Conservation (phyloP, 2,113 vertebrate species). For the Notothenia coriiceps region DNA sequence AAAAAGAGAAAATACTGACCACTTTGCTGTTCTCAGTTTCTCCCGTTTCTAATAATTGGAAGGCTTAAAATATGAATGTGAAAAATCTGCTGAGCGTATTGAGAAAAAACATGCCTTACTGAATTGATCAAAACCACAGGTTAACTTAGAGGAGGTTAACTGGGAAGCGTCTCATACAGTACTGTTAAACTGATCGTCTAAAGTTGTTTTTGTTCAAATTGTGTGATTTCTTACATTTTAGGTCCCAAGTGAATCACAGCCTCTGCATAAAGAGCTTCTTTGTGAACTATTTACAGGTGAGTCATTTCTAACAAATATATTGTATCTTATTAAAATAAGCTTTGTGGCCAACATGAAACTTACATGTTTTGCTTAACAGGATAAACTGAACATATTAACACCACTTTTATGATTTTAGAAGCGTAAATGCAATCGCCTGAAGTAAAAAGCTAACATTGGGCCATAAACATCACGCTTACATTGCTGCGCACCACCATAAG, state of each 20-base stretch:
- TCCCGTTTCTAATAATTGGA: not conserved
- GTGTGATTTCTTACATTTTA: slow-evolving; percentile 1
- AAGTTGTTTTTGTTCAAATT: not conserved
- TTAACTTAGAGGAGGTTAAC: not conserved
- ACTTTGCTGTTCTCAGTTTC: no score
- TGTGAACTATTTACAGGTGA: slow-evolving; percentile 32
- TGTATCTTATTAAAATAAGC: no score
- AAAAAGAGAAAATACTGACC: not conserved
- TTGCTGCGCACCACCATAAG: no score
- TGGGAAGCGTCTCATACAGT: not conserved
- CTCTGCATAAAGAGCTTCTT: not conserved
- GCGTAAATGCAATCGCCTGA: no score
- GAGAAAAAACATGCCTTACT: not conserved
- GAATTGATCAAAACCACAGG: not conserved
- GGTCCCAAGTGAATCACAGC: slow-evolving; percentile 10
- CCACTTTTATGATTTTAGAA: no score
- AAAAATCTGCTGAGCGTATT: not conserved
- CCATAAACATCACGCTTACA: no score
- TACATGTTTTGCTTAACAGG: no score
- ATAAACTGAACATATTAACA: no score
- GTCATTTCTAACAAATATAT: slow-evolving; percentile 4
- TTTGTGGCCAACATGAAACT: no score
- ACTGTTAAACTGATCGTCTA: not conserved
- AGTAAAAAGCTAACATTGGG: no score
- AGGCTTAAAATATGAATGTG: not conserved